Base-by-base conservation (phyloP, 1,140 invertebrate species). In the Trichonephila inaurata region DNA sequence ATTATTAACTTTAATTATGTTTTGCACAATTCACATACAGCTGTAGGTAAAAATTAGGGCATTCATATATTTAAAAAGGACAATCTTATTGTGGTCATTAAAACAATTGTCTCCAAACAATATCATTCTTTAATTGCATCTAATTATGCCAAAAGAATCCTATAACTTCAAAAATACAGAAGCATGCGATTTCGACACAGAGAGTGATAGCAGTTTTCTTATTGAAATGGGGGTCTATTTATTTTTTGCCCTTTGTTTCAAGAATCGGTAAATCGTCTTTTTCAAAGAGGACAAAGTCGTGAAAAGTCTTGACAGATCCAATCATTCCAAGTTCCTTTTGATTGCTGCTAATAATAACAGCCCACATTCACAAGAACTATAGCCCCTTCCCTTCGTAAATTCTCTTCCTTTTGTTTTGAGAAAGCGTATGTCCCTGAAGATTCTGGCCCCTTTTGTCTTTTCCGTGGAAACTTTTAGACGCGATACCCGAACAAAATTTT, bases 401-500 rank as follows among this genome's bases (percentile, higher is more conserved):
- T 77, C 72, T 77, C 24, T 77, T 21, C 86, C 58, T 85, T 62
- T 88, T 88, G 60, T 88, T 64, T 88, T 40, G 28, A 2, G 21
- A 85, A 85, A 28, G 44, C 51, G 24, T 60, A 12, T 85, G 51
- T 60, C 58, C 60, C 86, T 33, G 58, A 64, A 66, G 28, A 88
- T 58, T 21, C 40, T 60, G 4, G 44, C 58, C 24, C 28, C 86
- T 88, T 88, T 88, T 88, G 86, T 88, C 61, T 85, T 24, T 24
- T 51, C 33, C 83, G 60, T 16, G 51, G n/a, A 85, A 85, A 85
- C 60, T 88, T 88, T 88, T 88, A 64, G 86, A 5, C 10, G 10
- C 86, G 19, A 40, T 33, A 51, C 51, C 82, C 82, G 51, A 24
- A n/a, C 40, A 83, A 83, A 88, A 88, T 88, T 64, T 88, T 64